A percentile compares a stretch with the other conserved stretches of the same genome.
phyloP scores from a whole-genome alignment of 1,140 invertebrate species.

The Caenorhabditis remanei region DNA sequence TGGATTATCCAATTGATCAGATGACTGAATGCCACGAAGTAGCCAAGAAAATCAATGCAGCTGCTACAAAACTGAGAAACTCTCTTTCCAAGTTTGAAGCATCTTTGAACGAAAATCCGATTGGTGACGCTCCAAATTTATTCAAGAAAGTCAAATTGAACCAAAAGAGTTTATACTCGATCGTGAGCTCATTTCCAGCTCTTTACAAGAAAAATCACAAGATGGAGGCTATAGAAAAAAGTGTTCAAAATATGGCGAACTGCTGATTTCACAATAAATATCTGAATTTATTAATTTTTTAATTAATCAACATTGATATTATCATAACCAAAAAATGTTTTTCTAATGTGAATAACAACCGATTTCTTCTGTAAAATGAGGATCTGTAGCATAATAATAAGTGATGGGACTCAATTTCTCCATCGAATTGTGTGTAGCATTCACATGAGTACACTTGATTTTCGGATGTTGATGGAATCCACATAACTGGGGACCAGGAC shows the following conservation, averaged over 20 bases:
- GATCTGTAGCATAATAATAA: conserved; percentile 25
- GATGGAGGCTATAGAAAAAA: not conserved
- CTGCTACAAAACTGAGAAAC: not conserved
- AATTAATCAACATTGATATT: not conserved
- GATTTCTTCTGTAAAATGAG: not conserved
- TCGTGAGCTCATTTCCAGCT: not conserved
- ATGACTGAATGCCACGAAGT: no score
- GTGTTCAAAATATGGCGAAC: not conserved
- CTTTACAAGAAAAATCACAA: not conserved
- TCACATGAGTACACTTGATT: conserved; percentile 31
- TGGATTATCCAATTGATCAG: no score
- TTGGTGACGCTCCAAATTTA: not conserved
- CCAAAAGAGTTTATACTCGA: not conserved
- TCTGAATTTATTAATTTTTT: not conserved
- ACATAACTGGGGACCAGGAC: conserved; percentile 38
- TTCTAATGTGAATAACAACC: conserved; percentile 42
- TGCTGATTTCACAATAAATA: not conserved
- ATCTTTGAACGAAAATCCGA: not conserved
- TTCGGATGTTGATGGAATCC: conserved; percentile 2
- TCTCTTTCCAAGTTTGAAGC: not conserved
- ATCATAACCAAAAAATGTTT: not conserved
- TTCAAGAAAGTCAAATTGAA: not conserved
- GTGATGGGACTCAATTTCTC: not conserved
- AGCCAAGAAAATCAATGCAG: no score
- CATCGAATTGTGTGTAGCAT: not conserved